Base-by-base conservation (phyloP, 2,888 invertebrate species). In the Macrophya alboannulata region DNA sequence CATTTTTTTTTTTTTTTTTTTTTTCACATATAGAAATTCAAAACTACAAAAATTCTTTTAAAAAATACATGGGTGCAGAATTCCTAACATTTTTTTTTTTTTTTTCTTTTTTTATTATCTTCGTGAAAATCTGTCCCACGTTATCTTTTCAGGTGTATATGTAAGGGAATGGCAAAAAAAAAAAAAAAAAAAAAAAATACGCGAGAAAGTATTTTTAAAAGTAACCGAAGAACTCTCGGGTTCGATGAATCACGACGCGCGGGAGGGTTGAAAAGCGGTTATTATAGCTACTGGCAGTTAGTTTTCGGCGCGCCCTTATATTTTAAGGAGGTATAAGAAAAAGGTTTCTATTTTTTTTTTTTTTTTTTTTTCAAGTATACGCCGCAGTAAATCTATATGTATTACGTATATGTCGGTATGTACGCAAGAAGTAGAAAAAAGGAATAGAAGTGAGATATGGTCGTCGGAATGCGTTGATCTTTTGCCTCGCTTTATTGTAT, bases 391-490 rank as follows among this genome's bases (percentile, higher is more conserved):
- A 31, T 31, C 31, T 31, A 31, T 31, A 31, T 31, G 1, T 31
- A 31, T 31, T 31, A 31, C 3, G 3, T 31, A 2, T 31, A 31
- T 31, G 31, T 31, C 1, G 0, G 17, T 10, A 31, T 3, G 31
- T 5, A 37, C 31, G 37, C 4, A 68, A 68, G 37, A 68, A 68
- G 68, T 12, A 68, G n/a, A 71, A 59, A 76, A 81, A 74, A 84
- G 45, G 55, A 79, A 86, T 55, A 65, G 81, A 76, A 65, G 68
- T 62, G 48, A 62, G 85, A 31, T 76, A 45, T 31, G 55, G 48
- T 51, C 51, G 77, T 51, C 55, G 77, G 77, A 77, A 77, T 77
- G 77, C 55, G 77, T 77, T 77, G 51, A 77, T 51, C 77, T 77
- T 77, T 55, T 37, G 77, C 77, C 77, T 40, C 37, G 51, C 10